Percentiles rank a stretch among this genome's conserved stretches.
Evolutionary conservation across 1,140 invertebrate genomes (phyloP).

Genomic region (Anastatus disparis): DNA sequence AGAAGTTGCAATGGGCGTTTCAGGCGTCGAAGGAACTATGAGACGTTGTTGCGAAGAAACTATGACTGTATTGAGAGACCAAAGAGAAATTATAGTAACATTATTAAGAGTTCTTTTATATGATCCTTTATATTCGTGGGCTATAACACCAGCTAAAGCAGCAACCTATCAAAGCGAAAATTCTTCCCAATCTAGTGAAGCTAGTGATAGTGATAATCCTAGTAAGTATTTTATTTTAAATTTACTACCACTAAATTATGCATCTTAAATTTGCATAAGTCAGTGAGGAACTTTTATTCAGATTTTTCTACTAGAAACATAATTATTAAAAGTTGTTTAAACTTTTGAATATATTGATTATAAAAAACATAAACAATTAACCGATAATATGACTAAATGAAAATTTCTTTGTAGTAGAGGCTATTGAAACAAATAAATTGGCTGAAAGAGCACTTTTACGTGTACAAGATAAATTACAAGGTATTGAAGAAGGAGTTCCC

Average conservation of each 20-base stretch:
- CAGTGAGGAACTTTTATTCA: no score
- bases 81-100: slow-evolving; percentile 85
- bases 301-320: no score
- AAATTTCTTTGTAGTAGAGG: no score
- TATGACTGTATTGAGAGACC: slow-evolving; percentile 82
- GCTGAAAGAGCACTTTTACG: slow-evolving; percentile 84
- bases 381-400: no score
- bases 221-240: no score
- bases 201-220: slow-evolving; percentile 33
- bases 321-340: no score
- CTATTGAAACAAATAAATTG: slow-evolving; percentile 69
- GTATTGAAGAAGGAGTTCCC: slow-evolving; percentile 78
- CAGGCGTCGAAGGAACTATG: slow-evolving; percentile 90
- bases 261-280: no score
- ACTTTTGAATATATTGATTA: no score
- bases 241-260: no score
- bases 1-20: slow-evolving; percentile 88
- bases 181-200: slow-evolving; percentile 34
- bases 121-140: slow-evolving; percentile 92
- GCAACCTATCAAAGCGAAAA: slow-evolving; percentile 58
- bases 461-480: slow-evolving; percentile 85
- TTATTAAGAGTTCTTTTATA: slow-evolving; percentile 93
- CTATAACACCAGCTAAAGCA: slow-evolving; percentile 71
- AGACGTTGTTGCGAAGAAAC: slow-evolving; percentile 89
- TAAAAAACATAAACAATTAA: no score